phyloP scores from a whole-genome alignment of 2,888 invertebrate genomes.

The Thecophora atra region DNA sequence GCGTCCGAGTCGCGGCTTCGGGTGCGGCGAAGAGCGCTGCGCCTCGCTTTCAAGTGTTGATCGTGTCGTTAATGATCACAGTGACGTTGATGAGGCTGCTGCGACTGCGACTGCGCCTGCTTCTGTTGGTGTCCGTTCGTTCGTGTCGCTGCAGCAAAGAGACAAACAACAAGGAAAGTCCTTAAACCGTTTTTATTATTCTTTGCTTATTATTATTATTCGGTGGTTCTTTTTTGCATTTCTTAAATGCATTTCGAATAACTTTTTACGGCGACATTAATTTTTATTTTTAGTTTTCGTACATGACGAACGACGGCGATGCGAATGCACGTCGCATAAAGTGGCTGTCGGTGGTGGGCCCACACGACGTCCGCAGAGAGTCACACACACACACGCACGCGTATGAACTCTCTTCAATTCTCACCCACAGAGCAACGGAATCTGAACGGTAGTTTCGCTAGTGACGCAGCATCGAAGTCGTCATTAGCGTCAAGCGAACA shows the following conservation, averaged over 20 bases:
- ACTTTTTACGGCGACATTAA: conserved; percentile 34
- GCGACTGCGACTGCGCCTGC: conserved; percentile 31
- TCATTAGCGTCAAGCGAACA: conserved; percentile 26
- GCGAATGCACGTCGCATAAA: neutral
- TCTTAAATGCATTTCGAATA: conserved; percentile 22
- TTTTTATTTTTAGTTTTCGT: conserved; percentile 25
- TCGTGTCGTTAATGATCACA: conserved; percentile 51
- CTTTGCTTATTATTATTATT: neutral
- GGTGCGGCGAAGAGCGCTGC: neutral
- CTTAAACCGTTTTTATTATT: neutral
- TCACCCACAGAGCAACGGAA: neutral
- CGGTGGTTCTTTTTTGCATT: neutral
- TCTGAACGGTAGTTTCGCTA: conserved; percentile 7
- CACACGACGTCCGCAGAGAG: no score
- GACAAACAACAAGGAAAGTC: neutral
- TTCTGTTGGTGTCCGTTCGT: conserved; percentile 19
- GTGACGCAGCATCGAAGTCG: neutral
- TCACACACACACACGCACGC: neutral
- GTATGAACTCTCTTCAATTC: neutral
- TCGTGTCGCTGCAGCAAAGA: neutral
- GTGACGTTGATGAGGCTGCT: conserved; percentile 43
- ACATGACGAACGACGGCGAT: neutral
- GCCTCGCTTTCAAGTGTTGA: conserved; percentile 46
- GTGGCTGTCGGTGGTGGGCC: no score
- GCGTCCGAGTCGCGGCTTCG: neutral